Conservation (phyloP, 2,888 invertebrate genomes). For the Drosophila melanosoma region DNA sequence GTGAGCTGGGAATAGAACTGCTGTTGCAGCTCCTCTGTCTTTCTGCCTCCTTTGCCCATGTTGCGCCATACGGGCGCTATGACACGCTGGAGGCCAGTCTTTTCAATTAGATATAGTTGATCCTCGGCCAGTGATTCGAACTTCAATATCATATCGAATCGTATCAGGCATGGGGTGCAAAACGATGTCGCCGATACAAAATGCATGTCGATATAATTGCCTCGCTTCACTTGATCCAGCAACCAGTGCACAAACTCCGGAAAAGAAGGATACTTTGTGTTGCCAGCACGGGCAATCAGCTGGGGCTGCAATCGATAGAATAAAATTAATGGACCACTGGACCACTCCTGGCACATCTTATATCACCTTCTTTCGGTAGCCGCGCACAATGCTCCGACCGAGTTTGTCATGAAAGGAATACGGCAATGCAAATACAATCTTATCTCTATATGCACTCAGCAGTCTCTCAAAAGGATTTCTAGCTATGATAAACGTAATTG, state of each 20-base stretch:
- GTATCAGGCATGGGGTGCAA: slow-evolving; percentile 94
- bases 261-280: slow-evolving; percentile 90
- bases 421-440: slow-evolving; percentile 92
- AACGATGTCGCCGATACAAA: slow-evolving; percentile 94
- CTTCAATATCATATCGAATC: slow-evolving; percentile 92
- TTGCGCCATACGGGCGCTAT: slow-evolving; percentile 94
- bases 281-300: slow-evolving; percentile 75
- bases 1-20: slow-evolving; percentile 92
- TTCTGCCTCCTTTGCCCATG: slow-evolving; percentile 90
- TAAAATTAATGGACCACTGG: neutral
- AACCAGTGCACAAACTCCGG: slow-evolving; percentile 93
- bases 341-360: neutral
- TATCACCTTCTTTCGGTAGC: slow-evolving; percentile 87
- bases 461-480: slow-evolving; percentile 92
- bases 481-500: slow-evolving; percentile 92
- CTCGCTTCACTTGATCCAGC: slow-evolving; percentile 88
- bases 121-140: slow-evolving; percentile 94
- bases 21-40: slow-evolving; percentile 90
- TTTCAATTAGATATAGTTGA: slow-evolving; percentile 92
- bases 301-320: slow-evolving; percentile 34
- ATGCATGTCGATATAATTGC: slow-evolving; percentile 91
- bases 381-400: slow-evolving; percentile 91
- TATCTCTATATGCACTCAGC: slow-evolving; percentile 93
- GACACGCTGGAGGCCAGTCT: slow-evolving; percentile 90
- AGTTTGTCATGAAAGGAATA: slow-evolving; percentile 93